Conservation (phyloP, 1,140 invertebrate genomes). For the Venturia canescens region DNA sequence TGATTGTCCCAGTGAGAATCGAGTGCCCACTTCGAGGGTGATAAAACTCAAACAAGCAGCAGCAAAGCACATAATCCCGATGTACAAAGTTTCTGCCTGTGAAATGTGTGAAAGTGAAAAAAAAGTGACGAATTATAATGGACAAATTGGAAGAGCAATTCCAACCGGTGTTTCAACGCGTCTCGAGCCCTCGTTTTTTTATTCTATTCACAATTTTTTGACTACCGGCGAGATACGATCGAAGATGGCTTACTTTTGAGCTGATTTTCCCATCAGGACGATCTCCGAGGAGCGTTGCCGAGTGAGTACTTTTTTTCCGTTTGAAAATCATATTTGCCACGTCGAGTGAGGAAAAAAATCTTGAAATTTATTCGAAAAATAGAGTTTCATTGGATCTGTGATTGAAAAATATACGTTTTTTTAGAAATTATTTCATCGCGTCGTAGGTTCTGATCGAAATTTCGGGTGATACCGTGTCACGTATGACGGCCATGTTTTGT, state of each 20-base stretch:
- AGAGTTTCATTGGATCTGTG: neutral
- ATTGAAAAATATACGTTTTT: neutral
- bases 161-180: neutral
- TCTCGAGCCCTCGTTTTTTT: neutral
- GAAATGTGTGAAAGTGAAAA: slow-evolving; percentile 3
- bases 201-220: no score
- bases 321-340: slow-evolving; percentile 29
- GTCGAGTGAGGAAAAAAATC: neutral
- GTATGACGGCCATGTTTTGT: slow-evolving; percentile 38
- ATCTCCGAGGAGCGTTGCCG: neutral
- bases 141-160: neutral
- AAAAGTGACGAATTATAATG: neutral
- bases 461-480: slow-evolving; percentile 6
- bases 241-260: slow-evolving; percentile 13
- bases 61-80: slow-evolving; percentile 59
- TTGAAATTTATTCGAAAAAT: neutral
- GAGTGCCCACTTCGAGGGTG: slow-evolving; percentile 56
- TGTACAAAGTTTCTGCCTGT: slow-evolving; percentile 58
- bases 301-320: slow-evolving; percentile 23
- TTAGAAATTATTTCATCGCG: neutral
- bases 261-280: neutral
- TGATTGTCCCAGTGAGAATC: slow-evolving; percentile 54
- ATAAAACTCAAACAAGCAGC: slow-evolving; percentile 62
- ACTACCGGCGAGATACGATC: neutral
- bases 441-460: slow-evolving; percentile 5